These are phyloP conservation scores for Dryobota labecula DNA, from an alignment of 2,888 invertebrate genomes.

Conservation along the genomic window DNA sequence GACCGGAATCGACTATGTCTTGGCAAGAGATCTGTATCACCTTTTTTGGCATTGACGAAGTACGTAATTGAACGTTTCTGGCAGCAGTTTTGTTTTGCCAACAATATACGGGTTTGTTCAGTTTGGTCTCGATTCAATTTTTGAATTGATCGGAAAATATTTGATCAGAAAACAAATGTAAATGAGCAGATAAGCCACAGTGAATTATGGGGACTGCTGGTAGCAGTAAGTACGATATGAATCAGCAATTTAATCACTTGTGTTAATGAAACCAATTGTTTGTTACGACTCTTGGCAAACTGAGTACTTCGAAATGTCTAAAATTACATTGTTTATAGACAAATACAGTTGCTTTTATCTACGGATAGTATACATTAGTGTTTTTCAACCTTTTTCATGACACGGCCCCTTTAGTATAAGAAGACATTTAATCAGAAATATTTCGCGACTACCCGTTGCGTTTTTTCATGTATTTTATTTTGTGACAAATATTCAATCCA, in stretches of 20 bases:
- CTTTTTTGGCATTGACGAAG: constrained; percentile 34
- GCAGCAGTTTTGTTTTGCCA: constrained; percentile 32
- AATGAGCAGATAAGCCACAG: not conserved
- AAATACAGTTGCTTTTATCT: not conserved
- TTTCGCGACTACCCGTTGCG: too few relatives aligned
- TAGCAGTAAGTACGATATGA: constrained; percentile 21
- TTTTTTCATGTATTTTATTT: too few relatives aligned
- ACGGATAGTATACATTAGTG: too few relatives aligned
- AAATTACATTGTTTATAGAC: not conserved
- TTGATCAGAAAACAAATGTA: constrained; percentile 8
- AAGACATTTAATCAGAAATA: too few relatives aligned
- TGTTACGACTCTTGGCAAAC: constrained; percentile 24
- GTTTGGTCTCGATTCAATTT: not conserved
- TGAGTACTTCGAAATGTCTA: not conserved
- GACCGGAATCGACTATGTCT: not conserved
- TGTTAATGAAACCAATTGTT: constrained; percentile 39
- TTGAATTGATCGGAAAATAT: constrained; percentile 12
- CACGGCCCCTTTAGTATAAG: too few relatives aligned
- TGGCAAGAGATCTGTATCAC: constrained; percentile 31
- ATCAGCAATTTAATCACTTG: constrained; percentile 41
- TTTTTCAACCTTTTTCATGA: too few relatives aligned
- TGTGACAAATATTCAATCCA: too few relatives aligned
- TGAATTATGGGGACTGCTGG: constrained; percentile 2
- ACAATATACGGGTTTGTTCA: not conserved
- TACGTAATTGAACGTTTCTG: constrained; percentile 14